A percentile compares a stretch with the other conserved stretches of the same genome.
phyloP scores from a whole-genome alignment of 1,140 invertebrate species.

The Drosophila jambulina region DNA sequence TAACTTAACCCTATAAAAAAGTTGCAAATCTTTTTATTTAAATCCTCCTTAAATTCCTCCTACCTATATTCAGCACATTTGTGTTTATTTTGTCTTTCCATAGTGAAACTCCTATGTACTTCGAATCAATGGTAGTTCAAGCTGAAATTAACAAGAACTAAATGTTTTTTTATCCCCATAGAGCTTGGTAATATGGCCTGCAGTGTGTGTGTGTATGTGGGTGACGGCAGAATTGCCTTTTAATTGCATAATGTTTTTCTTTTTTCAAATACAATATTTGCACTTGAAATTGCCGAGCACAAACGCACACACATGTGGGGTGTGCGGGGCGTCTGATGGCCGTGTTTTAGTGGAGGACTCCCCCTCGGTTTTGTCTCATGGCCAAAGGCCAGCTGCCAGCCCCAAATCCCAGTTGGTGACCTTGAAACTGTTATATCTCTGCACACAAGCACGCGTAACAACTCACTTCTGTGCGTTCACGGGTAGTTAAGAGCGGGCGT shows the following conservation, averaged over 20 bases:
- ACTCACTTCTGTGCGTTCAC: slow-evolving; percentile 26
- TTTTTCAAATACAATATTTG: slow-evolving; percentile 47
- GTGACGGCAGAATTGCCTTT: slow-evolving; percentile 66
- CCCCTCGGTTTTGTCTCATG: not conserved
- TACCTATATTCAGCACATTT: not conserved
- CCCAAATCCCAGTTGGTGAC: slow-evolving; percentile 34
- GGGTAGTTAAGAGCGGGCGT: slow-evolving; percentile 11
- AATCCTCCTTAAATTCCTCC: not conserved
- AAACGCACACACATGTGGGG: not conserved
- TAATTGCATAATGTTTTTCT: slow-evolving; percentile 68
- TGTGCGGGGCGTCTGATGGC: slow-evolving; percentile 4
- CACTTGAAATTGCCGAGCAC: slow-evolving; percentile 32
- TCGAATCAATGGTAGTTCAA: not conserved
- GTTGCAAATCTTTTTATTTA: too few relatives aligned
- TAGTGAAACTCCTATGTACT: not conserved
- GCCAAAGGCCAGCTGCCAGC: slow-evolving; percentile 25
- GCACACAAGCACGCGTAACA: slow-evolving; percentile 32
- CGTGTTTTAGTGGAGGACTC: slow-evolving; percentile 7
- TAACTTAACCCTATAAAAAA: not conserved
- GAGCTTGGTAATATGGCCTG: slow-evolving; percentile 42
- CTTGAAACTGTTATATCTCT: slow-evolving; percentile 49
- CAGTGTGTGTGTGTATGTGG: slow-evolving; percentile 40
- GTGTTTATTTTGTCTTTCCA: not conserved
- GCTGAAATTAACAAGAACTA: slow-evolving; percentile 9
- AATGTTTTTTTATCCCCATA: slow-evolving; percentile 13